These are phyloP conservation scores for Cyrtonyx montezumae DNA, from an alignment of 2,113 vertebrate genomes.

Conservation along the genomic window DNA sequence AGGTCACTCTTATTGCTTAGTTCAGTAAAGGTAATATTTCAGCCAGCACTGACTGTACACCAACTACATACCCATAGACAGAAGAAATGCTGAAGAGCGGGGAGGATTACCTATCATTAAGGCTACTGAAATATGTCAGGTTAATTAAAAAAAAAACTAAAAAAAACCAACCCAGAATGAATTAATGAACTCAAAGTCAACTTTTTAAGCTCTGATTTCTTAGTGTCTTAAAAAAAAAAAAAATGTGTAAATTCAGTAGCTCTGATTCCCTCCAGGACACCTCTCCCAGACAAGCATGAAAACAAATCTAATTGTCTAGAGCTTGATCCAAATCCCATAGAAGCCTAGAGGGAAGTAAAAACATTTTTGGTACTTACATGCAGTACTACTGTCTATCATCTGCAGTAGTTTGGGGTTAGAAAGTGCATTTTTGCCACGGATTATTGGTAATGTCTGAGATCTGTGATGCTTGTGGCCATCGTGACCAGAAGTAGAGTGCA, in stretches of 20 bases:
- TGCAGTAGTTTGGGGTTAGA: slow-evolving; percentile 95
- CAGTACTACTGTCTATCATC: slow-evolving; percentile 90
- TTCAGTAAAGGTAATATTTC: background rate
- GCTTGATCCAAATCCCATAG: background rate
- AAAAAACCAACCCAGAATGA: too few relatives aligned
- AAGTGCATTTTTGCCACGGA: slow-evolving; percentile 94
- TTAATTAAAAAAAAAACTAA: background rate
- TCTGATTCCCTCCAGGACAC: background rate
- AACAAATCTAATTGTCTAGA: background rate
- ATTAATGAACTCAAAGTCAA: background rate
- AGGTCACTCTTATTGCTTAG: background rate
- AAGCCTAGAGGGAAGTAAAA: background rate
- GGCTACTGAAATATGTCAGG: background rate
- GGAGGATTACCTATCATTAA: background rate
- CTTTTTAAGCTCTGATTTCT: background rate
- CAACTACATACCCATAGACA: background rate
- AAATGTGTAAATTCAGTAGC: background rate
- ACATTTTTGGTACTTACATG: slow-evolving; percentile 71
- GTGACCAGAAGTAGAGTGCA: slow-evolving; percentile 86
- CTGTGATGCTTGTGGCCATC: slow-evolving; percentile 93
- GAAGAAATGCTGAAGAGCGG: background rate
- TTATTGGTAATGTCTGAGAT: slow-evolving; percentile 97
- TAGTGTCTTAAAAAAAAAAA: background rate
- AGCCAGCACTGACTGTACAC: background rate
- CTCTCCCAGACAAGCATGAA: background rate